Conservation (phyloP, 2,797 vertebrate genomes). For the Xenops minutus region DNA sequence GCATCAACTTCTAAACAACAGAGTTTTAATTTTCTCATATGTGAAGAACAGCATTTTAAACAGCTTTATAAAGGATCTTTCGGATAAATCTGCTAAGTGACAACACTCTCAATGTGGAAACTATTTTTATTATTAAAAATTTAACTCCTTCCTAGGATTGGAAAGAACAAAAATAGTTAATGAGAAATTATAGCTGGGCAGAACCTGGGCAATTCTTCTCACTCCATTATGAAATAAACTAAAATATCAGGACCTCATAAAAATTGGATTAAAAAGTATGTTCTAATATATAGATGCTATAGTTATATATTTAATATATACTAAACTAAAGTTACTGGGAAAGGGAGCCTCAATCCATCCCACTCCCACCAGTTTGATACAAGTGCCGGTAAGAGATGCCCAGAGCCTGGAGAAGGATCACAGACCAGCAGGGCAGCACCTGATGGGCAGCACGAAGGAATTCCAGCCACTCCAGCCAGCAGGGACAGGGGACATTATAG, state of each 20-base stretch:
- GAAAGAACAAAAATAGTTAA: neutral
- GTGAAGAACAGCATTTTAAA: neutral
- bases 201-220: neutral
- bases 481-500: neutral
- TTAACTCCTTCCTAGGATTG: neutral
- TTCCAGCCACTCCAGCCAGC: neutral
- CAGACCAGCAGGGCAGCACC: neutral
- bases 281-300: neutral
- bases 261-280: neutral
- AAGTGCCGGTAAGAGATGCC: neutral
- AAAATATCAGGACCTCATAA: neutral
- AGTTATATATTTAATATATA: neutral
- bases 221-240: neutral
- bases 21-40: neutral
- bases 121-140: neutral
- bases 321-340: neutral
- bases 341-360: neutral
- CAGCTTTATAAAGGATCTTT: constrained; percentile 3
- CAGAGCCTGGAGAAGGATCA: neutral
- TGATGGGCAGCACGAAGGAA: neutral
- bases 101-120: neutral
- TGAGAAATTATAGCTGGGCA: neutral
- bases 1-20: neutral
- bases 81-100: neutral
- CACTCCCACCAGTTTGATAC: neutral